Conservation (phyloP, 2,888 invertebrate species). For the Temnothorax ravouxi region DNA sequence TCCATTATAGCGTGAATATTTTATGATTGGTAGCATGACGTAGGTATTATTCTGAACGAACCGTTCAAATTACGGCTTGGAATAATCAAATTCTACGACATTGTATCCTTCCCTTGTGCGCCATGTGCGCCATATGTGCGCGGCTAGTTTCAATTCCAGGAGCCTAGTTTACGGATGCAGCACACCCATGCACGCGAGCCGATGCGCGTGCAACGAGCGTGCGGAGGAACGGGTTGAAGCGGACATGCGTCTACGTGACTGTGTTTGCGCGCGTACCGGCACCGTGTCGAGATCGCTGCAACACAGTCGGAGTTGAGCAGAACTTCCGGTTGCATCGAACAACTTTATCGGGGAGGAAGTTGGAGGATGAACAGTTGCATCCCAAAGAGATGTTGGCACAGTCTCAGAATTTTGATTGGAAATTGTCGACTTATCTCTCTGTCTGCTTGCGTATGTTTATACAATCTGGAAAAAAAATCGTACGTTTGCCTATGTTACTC, state of each 20-base stretch:
- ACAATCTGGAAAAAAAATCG: not conserved
- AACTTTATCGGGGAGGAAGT: slow-evolving; percentile 46
- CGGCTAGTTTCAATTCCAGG: slow-evolving; percentile 64
- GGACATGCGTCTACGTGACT: slow-evolving; percentile 23
- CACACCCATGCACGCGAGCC: slow-evolving; percentile 57
- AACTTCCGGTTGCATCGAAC: slow-evolving; percentile 28
- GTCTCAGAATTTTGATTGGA: slow-evolving; percentile 50
- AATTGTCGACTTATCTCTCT: slow-evolving; percentile 9
- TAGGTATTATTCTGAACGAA: not conserved
- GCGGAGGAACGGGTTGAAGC: slow-evolving; percentile 38
- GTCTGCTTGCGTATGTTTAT: not conserved
- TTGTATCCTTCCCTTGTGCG: slow-evolving; percentile 12
- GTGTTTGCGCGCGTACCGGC: not conserved
- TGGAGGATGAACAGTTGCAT: slow-evolving; percentile 5
- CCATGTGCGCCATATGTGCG: slow-evolving; percentile 62
- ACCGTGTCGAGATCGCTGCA: slow-evolving; percentile 10
- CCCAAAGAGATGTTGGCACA: slow-evolving; percentile 11
- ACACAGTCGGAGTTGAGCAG: slow-evolving; percentile 17
- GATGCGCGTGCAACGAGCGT: slow-evolving; percentile 50
- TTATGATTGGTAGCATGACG: not conserved
- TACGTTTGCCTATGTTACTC: not conserved
- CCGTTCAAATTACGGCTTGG: not conserved
- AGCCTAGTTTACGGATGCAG: slow-evolving; percentile 61
- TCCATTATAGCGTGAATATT: not conserved
- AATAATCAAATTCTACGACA: slow-evolving; percentile 46